Evolutionary conservation across 2,888 invertebrate species (phyloP).

Genomic region (Leptinotarsa peninsularis): DNA sequence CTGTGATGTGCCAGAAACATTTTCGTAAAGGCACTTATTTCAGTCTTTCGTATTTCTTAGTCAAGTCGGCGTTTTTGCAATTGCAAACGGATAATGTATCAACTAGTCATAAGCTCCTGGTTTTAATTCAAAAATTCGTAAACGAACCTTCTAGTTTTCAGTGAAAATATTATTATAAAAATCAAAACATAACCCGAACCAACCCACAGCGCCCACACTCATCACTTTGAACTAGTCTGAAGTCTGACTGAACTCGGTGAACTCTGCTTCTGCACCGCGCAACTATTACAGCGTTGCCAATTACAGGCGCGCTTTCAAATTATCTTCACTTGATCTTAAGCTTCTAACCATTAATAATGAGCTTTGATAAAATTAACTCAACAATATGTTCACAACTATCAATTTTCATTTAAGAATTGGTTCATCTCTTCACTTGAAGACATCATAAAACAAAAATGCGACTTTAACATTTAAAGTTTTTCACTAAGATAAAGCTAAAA

Average conservation of each 20-base stretch:
- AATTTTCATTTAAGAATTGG: too few relatives aligned
- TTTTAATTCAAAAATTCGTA: slow-evolving; percentile 7
- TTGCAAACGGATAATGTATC: neutral
- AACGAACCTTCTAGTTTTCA: slow-evolving; percentile 5
- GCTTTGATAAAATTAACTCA: too few relatives aligned
- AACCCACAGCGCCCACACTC: slow-evolving; percentile 15
- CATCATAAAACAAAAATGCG: too few relatives aligned
- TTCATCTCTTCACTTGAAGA: too few relatives aligned
- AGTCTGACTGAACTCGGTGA: slow-evolving; percentile 8
- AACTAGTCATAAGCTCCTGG: neutral
- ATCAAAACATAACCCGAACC: slow-evolving; percentile 18
- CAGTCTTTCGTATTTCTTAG: slow-evolving; percentile 10
- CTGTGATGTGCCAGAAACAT: slow-evolving; percentile 27
- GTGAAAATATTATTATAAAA: slow-evolving; percentile 1
- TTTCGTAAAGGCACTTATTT: slow-evolving; percentile 16
- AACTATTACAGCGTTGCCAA: neutral
- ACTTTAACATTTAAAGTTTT: too few relatives aligned
- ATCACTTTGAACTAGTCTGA: slow-evolving; percentile 8
- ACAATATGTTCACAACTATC: too few relatives aligned
- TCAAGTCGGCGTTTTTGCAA: neutral
- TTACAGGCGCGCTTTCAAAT: neutral
- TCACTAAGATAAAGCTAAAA: too few relatives aligned
- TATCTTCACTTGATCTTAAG: neutral
- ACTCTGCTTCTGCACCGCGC: slow-evolving; percentile 2
- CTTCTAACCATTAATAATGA: too few relatives aligned